Evolutionary conservation across 2,888 invertebrate genomes (phyloP), one percentile per base, ranked within the genome.

Genomic region (Ypsolopha sequella): DNA sequence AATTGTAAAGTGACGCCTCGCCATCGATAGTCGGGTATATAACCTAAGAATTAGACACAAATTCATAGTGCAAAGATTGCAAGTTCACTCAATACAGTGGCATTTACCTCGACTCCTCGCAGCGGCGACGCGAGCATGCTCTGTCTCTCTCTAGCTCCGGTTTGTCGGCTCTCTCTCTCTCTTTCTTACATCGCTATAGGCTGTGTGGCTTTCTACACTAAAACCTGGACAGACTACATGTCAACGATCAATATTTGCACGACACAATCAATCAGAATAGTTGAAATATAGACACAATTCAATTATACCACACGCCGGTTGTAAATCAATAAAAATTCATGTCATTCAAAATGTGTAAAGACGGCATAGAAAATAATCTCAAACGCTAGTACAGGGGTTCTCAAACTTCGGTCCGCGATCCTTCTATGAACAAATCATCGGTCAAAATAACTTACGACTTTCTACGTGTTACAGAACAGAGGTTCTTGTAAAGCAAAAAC

Each of bases 221-320:
- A 62, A 62, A 84, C 85, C 85, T 85, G 85, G 75, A 85, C 84
- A 85, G 68, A 84, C 78, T 76, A 76, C 78, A 80, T 73, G 69
- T 66, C 66, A 70, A 58, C 60, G 62, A 73, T 76, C 64, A 76
- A 70, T 71, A 78, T 78, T 68, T 73, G 62, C 73, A 76, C 68
- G 71, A 61, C 64, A 67, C 53, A 54, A 56, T 41, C 60, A 56
- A 59, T 60, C 52, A 57, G 51, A 55, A 13, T 39, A 49, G 39
- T 41, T 55, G 54, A 53, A 53, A 59, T 49, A 60, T 56, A 54
- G 51, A 48, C 51, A 54, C 52, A 51, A 56, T 60, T 54, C n/a
- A 34, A 61, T 57, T 53, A 66, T 63, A 79, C 79, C 81, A 80
- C 81, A 81, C 77, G 68, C 79, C 80, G 77, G 68, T 41, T 45